These are phyloP conservation scores for Rhagoletis zephyria DNA, from an alignment of 1,140 invertebrate genomes.

Conservation along the genomic window DNA sequence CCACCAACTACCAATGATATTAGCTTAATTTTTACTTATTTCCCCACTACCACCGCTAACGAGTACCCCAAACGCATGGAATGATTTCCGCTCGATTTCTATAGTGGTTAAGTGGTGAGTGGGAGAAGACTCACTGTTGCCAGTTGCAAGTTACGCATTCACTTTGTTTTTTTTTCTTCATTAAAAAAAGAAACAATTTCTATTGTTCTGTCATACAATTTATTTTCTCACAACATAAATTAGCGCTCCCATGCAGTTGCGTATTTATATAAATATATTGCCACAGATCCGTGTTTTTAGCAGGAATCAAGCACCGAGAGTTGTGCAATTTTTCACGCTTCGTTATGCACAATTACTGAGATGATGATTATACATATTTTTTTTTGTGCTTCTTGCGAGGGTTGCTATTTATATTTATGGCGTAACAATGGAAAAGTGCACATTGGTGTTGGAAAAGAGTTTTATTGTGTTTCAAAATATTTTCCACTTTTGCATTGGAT, in stretches of 20 bases:
- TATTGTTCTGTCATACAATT: neutral
- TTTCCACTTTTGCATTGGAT: neutral
- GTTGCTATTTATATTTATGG: too few species aligned
- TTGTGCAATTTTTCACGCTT: neutral
- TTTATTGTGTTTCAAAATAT: too few species aligned
- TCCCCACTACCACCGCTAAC: neutral
- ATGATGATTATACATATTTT: neutral
- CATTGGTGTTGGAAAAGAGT: too few species aligned
- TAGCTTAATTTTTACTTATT: neutral
- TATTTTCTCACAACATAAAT: neutral
- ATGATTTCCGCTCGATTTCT: neutral
- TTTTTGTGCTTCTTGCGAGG: too few species aligned
- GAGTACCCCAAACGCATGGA: neutral
- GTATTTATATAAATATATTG: neutral
- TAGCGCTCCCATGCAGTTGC: neutral
- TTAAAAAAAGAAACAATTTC: neutral
- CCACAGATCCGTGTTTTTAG: neutral
- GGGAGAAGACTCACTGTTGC: neutral
- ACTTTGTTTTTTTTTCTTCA: neutral
- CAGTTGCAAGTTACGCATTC: neutral
- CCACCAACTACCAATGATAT: slow-evolving; percentile 35
- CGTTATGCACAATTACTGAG: slow-evolving; percentile 42
- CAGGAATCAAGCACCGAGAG: neutral
- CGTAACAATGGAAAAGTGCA: too few species aligned
- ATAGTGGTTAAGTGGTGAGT: neutral